Evolutionary conservation across 2,797 vertebrate genomes (phyloP), one percentile per base, ranked within the genome.

Genomic region (Mus minutoides): DNA sequence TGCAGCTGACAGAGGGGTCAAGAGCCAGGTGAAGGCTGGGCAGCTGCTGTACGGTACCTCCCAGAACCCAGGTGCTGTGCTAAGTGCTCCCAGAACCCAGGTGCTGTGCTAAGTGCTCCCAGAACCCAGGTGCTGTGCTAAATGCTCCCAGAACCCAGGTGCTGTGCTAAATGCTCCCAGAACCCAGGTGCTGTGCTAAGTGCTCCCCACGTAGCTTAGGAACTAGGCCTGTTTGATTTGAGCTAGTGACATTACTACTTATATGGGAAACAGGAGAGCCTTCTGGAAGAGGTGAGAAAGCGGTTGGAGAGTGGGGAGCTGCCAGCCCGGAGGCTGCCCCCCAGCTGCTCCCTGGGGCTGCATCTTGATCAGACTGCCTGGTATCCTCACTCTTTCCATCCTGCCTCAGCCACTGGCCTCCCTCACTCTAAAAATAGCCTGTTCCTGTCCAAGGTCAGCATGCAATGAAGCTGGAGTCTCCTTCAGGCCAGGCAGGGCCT

Each of bases 151-250:
- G 0, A 16, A 37, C 1, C 58, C 34, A 34, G 49, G 52, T 60
- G 22, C 40, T 14, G 1, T 0, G 34, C 12, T 16, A n/a, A n/a
- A n/a, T n/a, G n/a, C 62, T 37, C 17, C 69, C 31, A 0, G 0
- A 16, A 37, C 1, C 58, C 34, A 34, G 49, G 52, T 60, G 22
- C 40, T 14, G 1, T 0, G 34, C 12, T 16, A 7, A 54, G 88
- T 0, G 13, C 37, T 37, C 46, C 49, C 82, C 56, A 5, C 56
- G 0, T 0, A 31, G 6, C 22, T 46, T 84, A 22, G 29, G 22
- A 34, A 49, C 3, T 0, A 0, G 5, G 54, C 54, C 46, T 40
- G n/a, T 7, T 0, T 6, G 0, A 24, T 13, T 0, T 8, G 0
- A 24, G 10, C n/a, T 2, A 40, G 83, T 22, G 2, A 17, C 60